phyloP scores from a whole-genome alignment of 2,888 invertebrate species.

The Clusia tigrina region DNA sequence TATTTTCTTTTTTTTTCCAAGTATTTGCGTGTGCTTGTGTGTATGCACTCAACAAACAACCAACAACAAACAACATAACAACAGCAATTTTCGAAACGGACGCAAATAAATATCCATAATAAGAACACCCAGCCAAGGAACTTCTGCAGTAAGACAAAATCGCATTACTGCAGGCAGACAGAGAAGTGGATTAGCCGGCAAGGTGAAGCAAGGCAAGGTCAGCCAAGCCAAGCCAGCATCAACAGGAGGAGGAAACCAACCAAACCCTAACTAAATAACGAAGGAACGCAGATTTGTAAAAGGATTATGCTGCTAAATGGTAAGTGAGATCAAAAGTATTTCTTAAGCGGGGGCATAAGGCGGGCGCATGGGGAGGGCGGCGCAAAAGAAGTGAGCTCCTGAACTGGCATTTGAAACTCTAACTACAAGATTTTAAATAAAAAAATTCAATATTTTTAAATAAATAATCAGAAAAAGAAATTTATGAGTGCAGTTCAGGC shows the following conservation, averaged over 20 bases:
- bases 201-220: neutral
- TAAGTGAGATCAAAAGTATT: conserved; percentile 21
- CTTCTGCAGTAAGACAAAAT: neutral
- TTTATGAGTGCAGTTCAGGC: too few relatives aligned
- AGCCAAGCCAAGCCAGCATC: neutral
- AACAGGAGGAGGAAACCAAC: too few relatives aligned
- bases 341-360: neutral
- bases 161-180: conserved; percentile 6
- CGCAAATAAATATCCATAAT: neutral
- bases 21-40: conserved; percentile 1
- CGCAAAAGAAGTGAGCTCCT: too few relatives aligned
- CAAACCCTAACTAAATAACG: conserved; percentile 32
- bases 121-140: neutral
- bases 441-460: too few relatives aligned
- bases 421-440: too few relatives aligned
- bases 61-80: neutral
- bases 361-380: too few relatives aligned
- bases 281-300: conserved; percentile 26
- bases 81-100: neutral
- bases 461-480: too few relatives aligned
- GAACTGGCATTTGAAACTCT: too few relatives aligned
- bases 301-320: conserved; percentile 42
- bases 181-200: conserved; percentile 19
- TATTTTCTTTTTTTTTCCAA: neutral
- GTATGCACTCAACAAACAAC: conserved; percentile 1